Evolutionary conservation across 1,140 invertebrate species (phyloP).

Genomic region (Vollenhovia emeryi): DNA sequence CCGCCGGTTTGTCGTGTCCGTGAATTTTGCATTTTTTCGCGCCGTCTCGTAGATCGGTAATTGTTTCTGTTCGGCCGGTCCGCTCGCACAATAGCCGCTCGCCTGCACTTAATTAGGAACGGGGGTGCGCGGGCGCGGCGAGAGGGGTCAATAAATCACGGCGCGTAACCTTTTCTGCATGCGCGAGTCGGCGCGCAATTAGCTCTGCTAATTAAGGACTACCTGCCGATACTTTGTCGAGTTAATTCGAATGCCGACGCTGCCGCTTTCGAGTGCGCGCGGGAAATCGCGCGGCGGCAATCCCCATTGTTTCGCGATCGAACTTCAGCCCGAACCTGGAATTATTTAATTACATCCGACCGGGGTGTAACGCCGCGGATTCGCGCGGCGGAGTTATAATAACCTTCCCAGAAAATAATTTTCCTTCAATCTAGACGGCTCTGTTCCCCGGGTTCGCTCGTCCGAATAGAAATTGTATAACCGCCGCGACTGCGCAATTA

Average conservation of each 20-base stretch:
- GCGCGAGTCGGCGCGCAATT: conserved; percentile 76
- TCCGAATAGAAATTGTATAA: conserved; percentile 18
- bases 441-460: neutral
- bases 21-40: conserved; percentile 68
- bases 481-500: neutral
- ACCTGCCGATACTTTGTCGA: conserved; percentile 79
- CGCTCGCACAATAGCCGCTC: conserved; percentile 71
- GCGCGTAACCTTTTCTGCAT: conserved; percentile 77
- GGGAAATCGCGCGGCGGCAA: conserved; percentile 37
- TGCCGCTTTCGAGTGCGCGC: conserved; percentile 40
- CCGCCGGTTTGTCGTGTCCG: conserved; percentile 32
- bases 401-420: conserved; percentile 24
- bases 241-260: conserved; percentile 75
- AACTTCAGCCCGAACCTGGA: conserved; percentile 34
- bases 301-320: conserved; percentile 60
- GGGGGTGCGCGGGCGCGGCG: conserved; percentile 53
- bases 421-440: conserved; percentile 5
- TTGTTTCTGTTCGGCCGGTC: conserved; percentile 68
- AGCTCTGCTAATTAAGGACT: conserved; percentile 81
- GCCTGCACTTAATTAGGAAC: conserved; percentile 79
- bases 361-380: conserved; percentile 5
- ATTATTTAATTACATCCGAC: conserved; percentile 66
- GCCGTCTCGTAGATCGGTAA: conserved; percentile 64
- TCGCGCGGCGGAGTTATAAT: neutral
- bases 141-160: conserved; percentile 78